Percentiles rank a stretch among this genome's conserved stretches.
phyloP scores from a whole-genome alignment of 2,797 vertebrate genomes.

The Muraenolepis orangiensis region DNA sequence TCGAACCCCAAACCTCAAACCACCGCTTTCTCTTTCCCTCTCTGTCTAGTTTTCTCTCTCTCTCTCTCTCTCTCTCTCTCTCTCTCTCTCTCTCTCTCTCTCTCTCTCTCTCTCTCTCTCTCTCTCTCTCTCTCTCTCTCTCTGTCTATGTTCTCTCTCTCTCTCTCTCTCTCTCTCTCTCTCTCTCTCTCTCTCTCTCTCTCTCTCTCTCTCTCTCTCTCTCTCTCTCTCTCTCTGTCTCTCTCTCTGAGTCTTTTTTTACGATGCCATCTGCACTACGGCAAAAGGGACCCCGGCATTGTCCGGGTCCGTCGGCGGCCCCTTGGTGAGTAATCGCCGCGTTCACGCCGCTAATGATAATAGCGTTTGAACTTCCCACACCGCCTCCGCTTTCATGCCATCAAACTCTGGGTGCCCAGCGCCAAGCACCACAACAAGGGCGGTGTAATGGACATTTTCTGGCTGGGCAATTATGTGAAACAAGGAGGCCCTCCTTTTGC shows the following conservation, averaged over 20 bases:
- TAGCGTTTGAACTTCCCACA: constrained; percentile 75
- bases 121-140: no score
- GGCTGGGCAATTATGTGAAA: constrained; percentile 68
- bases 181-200: no score
- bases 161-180: no score
- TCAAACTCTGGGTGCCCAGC: constrained; percentile 49
- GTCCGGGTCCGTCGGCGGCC: constrained; percentile 56
- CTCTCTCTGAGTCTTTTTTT: no score
- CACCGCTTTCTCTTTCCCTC: constrained; percentile 26
- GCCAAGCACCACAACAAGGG: constrained; percentile 73
- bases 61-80: no score
- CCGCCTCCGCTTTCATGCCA: constrained; percentile 63
- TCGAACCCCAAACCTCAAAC: no score
- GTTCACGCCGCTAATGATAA: constrained; percentile 69
- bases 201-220: no score
- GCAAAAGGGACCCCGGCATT: constrained; percentile 63
- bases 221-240: no score
- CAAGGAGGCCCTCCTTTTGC: constrained; percentile 52
- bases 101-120: no score
- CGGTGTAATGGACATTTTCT: constrained; percentile 68
- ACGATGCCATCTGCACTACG: constrained; percentile 71
- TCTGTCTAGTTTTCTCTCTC: constrained; percentile 25
- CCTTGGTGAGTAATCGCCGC: constrained; percentile 67
- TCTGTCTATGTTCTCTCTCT: no score
- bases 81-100: no score